Percentiles rank a stretch among this genome's conserved stretches.
phyloP scores from a whole-genome alignment of 1,140 invertebrate species.

The Calephelis nemesis region DNA sequence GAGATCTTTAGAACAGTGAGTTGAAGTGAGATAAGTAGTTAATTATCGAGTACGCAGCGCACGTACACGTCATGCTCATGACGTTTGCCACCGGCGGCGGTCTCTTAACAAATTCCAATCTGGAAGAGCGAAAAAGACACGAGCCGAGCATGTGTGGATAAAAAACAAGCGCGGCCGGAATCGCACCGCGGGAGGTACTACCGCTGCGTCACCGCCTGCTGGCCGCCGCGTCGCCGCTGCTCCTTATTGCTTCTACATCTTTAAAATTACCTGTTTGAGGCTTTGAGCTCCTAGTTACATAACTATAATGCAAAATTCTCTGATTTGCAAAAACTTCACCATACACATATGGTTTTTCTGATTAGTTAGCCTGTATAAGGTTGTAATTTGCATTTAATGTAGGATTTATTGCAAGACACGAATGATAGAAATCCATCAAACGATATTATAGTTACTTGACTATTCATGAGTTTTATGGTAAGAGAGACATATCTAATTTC shows the following conservation, averaged over 20 bases:
- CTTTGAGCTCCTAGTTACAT: constrained; percentile 6
- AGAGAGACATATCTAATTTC: too few relatives aligned
- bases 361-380: not conserved
- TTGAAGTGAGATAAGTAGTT: constrained; percentile 56
- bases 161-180: constrained; percentile 62
- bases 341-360: constrained; percentile 11
- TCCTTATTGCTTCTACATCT: constrained; percentile 27
- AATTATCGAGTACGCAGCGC: constrained; percentile 71
- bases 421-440: too few relatives aligned
- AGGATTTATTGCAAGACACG: not conserved
- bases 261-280: constrained; percentile 17
- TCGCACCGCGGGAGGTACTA: constrained; percentile 62
- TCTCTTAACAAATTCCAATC: constrained; percentile 74
- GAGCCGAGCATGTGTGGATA: constrained; percentile 65
- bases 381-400: not conserved
- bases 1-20: constrained; percentile 26
- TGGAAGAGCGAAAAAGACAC: constrained; percentile 76
- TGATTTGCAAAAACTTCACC: constrained; percentile 11
- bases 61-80: constrained; percentile 74
- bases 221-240: constrained; percentile 26
- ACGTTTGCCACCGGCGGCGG: constrained; percentile 74
- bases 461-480: too few relatives aligned
- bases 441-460: too few relatives aligned
- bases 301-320: constrained; percentile 17
- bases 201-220: constrained; percentile 38